A percentile compares a stretch with the other conserved stretches of the same genome.
These are phyloP conservation scores for Leuciscus waleckii DNA, from an alignment of 2,797 vertebrate genomes.

Conservation along the genomic window DNA sequence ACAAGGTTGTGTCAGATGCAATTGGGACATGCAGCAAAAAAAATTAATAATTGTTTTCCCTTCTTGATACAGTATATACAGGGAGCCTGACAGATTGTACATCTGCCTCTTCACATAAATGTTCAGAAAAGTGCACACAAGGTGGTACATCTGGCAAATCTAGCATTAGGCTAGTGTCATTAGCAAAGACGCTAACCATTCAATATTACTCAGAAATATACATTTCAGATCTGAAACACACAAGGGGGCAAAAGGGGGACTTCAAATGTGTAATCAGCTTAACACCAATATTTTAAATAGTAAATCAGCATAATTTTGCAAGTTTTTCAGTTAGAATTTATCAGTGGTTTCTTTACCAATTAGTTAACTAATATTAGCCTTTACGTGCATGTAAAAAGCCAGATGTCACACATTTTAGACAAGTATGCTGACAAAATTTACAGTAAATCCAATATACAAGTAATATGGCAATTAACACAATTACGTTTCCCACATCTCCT, in stretches of 20 bases:
- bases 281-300: slow-evolving; percentile 15
- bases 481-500: slow-evolving; percentile 72
- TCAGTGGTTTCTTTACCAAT: slow-evolving; percentile 69
- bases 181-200: neutral
- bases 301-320: slow-evolving; percentile 8
- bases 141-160: slow-evolving; percentile 68
- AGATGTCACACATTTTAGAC: slow-evolving; percentile 7
- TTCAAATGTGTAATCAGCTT: neutral
- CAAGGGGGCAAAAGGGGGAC: neutral
- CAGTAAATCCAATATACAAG: neutral
- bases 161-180: slow-evolving; percentile 53
- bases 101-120: slow-evolving; percentile 76
- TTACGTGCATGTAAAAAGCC: neutral
- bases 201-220: slow-evolving; percentile 6
- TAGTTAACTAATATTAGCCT: slow-evolving; percentile 6
- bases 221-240: slow-evolving; percentile 17
- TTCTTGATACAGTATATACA: slow-evolving; percentile 71
- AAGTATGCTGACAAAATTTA: slow-evolving; percentile 61
- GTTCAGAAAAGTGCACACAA: slow-evolving; percentile 76
- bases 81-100: slow-evolving; percentile 70
- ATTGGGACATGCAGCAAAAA: slow-evolving; percentile 72
- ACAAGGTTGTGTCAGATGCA: slow-evolving; percentile 51
- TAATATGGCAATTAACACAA: slow-evolving; percentile 66
- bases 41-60: fast-evolving
- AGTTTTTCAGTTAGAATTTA: slow-evolving; percentile 72